These are phyloP conservation scores for Coendou prehensilis DNA, from an alignment of 2,797 vertebrate species.

Conservation along the genomic window DNA sequence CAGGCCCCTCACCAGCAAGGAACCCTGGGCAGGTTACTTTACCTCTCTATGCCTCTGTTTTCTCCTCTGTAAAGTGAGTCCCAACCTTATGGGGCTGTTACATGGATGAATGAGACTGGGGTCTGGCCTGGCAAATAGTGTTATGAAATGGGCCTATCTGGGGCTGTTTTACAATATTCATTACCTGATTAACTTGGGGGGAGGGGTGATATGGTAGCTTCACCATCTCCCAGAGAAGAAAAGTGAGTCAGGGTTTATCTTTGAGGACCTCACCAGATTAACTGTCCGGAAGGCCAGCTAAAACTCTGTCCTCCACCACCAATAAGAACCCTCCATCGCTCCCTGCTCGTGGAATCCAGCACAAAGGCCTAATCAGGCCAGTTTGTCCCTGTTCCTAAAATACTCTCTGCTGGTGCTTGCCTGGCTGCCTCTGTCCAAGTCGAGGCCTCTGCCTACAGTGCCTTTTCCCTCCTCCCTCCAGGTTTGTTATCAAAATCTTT, in stretches of 20 bases:
- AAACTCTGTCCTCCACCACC: neutral
- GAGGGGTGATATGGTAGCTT: neutral
- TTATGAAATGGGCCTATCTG: conserved; percentile 22
- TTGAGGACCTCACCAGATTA: neutral
- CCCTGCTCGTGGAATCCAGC: neutral
- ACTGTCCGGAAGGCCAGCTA: neutral
- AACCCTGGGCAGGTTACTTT: neutral
- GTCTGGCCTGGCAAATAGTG: neutral
- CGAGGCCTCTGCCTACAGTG: neutral
- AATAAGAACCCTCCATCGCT: neutral
- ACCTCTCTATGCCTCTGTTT: neutral
- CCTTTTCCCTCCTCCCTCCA: neutral
- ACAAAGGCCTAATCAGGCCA: neutral
- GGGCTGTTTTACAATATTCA: neutral
- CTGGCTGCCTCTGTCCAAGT: conserved; percentile 29
- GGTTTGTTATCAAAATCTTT: neutral
- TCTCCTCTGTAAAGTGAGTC: neutral
- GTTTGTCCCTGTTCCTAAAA: neutral
- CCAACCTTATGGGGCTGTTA: neutral
- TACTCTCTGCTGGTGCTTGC: neutral
- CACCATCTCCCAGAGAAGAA: conserved; percentile 22
- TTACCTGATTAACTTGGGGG: neutral
- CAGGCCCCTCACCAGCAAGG: neutral
- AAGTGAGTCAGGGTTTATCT: conserved; percentile 33
- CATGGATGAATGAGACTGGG: neutral